Evolutionary conservation across 2,888 invertebrate species (phyloP), one percentile per base, ranked within the genome.

Genomic region (Physocephala rufipes): DNA sequence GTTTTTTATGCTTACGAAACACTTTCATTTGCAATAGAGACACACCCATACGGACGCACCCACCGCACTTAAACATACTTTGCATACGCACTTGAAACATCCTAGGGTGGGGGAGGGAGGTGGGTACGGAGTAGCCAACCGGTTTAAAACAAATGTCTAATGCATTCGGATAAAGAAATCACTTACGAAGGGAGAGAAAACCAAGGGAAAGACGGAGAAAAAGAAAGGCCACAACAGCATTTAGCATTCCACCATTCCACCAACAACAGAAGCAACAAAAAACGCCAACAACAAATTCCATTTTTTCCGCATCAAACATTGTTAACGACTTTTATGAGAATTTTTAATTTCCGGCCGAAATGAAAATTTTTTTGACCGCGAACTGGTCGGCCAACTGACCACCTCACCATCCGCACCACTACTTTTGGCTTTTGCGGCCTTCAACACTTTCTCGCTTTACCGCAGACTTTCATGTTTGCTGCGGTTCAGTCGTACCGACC

Each of bases 301-400:
- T 61, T 66, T 67, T 66, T 67, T 71, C 62, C 59, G 66, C 66
- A 65, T 63, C 71, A 66, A 70, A 69, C 66, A 67, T 69, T 74
- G 72, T 72, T 71, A 71, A 70, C 71, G 74, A 70, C 72, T 74
- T 72, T 74, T 72, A 74, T 72, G 72, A 71, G 72, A 71, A 69
- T 74, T 74, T 53, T 71, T 67, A 74, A 74, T 71, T 70, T 71
- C 70, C 67, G 67, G 69, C 71, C 43, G 68, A 72, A 69, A 59
- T 67, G 71, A 71, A 72, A 74, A 72, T 59, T 51, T 65, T 62
- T 66, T 66, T 51, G n/a, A n/a, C n/a, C n/a, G n/a, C n/a, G n/a
- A n/a, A 2, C 62, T 26, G 53, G 9, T 12, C 2, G 21, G 4
- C 19, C 19, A 45, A 28, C 55, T 47, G 63, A 45, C 58, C 55